Evolutionary conservation across 2,888 invertebrate genomes (phyloP), one percentile per base, ranked within the genome.

Genomic region (Notocelia uddmanniana): DNA sequence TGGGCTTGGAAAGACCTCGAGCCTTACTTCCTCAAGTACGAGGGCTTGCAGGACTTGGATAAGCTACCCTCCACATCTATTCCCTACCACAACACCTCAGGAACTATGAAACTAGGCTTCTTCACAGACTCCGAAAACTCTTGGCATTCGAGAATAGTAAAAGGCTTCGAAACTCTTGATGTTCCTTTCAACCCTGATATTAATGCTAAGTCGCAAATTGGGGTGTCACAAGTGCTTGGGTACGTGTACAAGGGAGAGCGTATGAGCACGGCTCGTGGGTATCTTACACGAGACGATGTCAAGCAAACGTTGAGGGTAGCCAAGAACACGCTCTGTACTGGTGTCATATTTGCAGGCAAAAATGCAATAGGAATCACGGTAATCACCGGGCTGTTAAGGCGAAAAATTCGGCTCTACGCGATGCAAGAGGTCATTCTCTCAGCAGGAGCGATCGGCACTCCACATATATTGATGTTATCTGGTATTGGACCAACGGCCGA

Each of bases 381-480:
- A 0, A 59, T 78, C 1, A 78, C 78, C 23, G 75, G 70, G 0
- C 58, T 74, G 10, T 15, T 63, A 0, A 73, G 68, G 0, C 55
- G 13, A 6, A 75, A 58, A 0, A 8, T 86, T 0, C 76, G 64
- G 0, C 21, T 89, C 1, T 86, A 78, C 68, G 88, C 86, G 0
- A 78, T 73, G 5, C 80, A 77, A 18, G 91, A 90, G 74, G 87
- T 91, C 0, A 81, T 91, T 8, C 74, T 91, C 13, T 84, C 87
- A 41, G 89, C 91, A 0, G 91, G 91, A 0, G 71, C 89, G 0
- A 74, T 90, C 1, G 88, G 81, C 0, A 86, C 87, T 0, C 85
- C 91, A 10, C 89, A 90, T 50, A 80, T 91, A 68, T 71, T 91
- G 63, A 81, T 88, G 88, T 71, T 86, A 26, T 91, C 91, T 0